phyloP scores from a whole-genome alignment of 2,797 vertebrate species.

The Argentina silus region DNA sequence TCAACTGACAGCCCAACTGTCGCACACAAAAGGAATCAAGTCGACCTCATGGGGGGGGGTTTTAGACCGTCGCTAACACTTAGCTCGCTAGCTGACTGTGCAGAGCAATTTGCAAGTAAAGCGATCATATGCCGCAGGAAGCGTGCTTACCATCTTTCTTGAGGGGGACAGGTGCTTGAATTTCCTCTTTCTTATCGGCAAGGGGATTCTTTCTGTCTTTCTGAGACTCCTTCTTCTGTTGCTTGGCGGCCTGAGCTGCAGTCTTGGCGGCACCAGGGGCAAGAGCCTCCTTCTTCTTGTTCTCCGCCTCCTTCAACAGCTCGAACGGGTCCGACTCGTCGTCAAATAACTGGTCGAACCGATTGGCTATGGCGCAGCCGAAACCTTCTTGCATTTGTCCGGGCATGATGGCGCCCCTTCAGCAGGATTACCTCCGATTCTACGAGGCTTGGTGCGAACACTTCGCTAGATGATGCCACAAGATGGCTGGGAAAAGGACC shows the following conservation, averaged over 20 bases:
- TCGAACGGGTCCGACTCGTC: slow-evolving; percentile 97
- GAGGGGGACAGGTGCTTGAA: slow-evolving; percentile 83
- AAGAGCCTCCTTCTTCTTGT: slow-evolving; percentile 89
- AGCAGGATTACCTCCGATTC: slow-evolving; percentile 98
- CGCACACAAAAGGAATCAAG: slow-evolving; percentile 59
- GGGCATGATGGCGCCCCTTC: slow-evolving; percentile 99
- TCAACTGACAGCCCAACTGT: slow-evolving; percentile 17
- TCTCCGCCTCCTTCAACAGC: slow-evolving; percentile 89
- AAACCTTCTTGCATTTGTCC: slow-evolving; percentile 99
- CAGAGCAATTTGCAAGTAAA: neutral
- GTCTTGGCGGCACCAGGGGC: slow-evolving; percentile 85
- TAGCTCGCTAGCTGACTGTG: slow-evolving; percentile 26
- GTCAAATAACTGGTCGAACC: slow-evolving; percentile 98
- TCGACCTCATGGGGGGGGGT: slow-evolving; percentile 71
- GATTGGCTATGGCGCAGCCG: slow-evolving; percentile 96
- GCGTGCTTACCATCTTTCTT: slow-evolving; percentile 90
- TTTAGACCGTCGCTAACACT: slow-evolving; percentile 28
- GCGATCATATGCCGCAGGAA: neutral
- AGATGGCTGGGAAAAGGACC: slow-evolving; percentile 96
- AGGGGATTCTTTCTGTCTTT: slow-evolving; percentile 90
- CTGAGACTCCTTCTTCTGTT: slow-evolving; percentile 91
- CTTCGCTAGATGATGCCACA: slow-evolving; percentile 92
- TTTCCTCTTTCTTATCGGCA: slow-evolving; percentile 87
- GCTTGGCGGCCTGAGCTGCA: slow-evolving; percentile 86
- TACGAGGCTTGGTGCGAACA: slow-evolving; percentile 91